A percentile compares a stretch with the other conserved stretches of the same genome.
phyloP scores from a whole-genome alignment of 2,888 invertebrate genomes.

The Trichopria drosophilae region DNA sequence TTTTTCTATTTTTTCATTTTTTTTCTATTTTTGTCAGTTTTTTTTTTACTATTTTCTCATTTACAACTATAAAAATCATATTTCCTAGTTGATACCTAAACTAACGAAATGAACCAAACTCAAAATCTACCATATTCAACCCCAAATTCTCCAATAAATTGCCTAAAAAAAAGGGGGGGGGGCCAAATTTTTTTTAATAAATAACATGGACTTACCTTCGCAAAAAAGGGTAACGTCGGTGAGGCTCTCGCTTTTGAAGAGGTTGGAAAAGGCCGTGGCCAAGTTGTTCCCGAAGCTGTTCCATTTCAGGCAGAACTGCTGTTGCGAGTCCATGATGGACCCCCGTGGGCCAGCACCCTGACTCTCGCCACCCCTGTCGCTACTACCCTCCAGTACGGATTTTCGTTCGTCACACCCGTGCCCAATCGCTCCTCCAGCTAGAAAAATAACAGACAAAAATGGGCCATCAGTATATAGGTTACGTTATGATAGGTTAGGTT shows the following conservation, averaged over 20 bases:
- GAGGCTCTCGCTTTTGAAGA: slow-evolving; percentile 90
- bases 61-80: too few species aligned
- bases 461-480: neutral
- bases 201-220: slow-evolving; percentile 74
- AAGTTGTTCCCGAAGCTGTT: slow-evolving; percentile 93
- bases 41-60: too few species aligned
- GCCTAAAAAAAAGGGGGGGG: neutral
- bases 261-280: slow-evolving; percentile 88
- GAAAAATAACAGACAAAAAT: slow-evolving; percentile 13
- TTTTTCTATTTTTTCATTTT: too few species aligned
- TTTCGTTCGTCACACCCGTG: slow-evolving; percentile 54
- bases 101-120: too few species aligned
- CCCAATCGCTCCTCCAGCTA: slow-evolving; percentile 55
- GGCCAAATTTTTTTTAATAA: too few species aligned
- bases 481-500: too few species aligned
- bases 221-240: slow-evolving; percentile 91
- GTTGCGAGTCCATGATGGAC: slow-evolving; percentile 90
- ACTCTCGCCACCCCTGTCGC: slow-evolving; percentile 53
- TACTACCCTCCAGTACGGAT: slow-evolving; percentile 50
- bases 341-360: slow-evolving; percentile 57
- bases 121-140: too few species aligned
- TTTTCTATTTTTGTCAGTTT: too few species aligned
- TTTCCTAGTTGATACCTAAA: too few species aligned
- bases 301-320: slow-evolving; percentile 95
- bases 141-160: too few species aligned